phyloP scores from a whole-genome alignment of 1,140 invertebrate genomes.

The Hycleus phaleratus region DNA sequence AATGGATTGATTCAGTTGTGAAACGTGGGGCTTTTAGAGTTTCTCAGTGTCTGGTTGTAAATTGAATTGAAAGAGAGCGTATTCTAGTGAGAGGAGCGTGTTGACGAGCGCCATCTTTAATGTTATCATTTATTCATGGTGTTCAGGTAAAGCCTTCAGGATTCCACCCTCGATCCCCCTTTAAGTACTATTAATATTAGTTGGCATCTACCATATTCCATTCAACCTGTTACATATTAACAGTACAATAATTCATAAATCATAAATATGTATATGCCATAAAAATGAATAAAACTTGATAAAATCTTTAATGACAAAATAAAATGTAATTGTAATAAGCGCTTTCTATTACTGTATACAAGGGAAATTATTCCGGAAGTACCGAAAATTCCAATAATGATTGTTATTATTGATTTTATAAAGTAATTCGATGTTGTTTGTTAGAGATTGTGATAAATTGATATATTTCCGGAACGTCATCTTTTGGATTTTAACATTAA shows the following conservation, averaged over 20 bases:
- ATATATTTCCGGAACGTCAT: too few species aligned
- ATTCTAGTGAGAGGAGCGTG: neutral
- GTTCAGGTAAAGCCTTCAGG: slow-evolving; percentile 15
- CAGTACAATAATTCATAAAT: neutral
- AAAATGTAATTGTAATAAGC: too few species aligned
- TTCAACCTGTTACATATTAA: slow-evolving; percentile 14
- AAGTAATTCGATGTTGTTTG: too few species aligned
- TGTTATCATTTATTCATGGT: slow-evolving; percentile 26
- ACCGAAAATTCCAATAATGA: too few species aligned
- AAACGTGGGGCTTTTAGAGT: slow-evolving; percentile 14
- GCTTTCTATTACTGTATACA: too few species aligned
- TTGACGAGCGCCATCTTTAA: slow-evolving; percentile 24
- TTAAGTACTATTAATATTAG: slow-evolving; percentile 14
- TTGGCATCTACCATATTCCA: slow-evolving; percentile 7
- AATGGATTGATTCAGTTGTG: slow-evolving; percentile 12
- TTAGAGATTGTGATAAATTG: too few species aligned
- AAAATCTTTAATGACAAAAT: too few species aligned
- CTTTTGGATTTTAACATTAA: too few species aligned
- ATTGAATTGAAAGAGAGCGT: slow-evolving; percentile 20
- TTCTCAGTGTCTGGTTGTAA: slow-evolving; percentile 15
- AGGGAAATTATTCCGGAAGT: too few species aligned
- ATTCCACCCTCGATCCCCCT: slow-evolving; percentile 10
- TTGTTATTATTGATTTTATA: too few species aligned
- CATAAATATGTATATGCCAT: too few species aligned
- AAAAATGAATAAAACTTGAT: too few species aligned